Evolutionary conservation across 2,797 vertebrate genomes (phyloP).

Genomic region (Orientallactaga sibirica): DNA sequence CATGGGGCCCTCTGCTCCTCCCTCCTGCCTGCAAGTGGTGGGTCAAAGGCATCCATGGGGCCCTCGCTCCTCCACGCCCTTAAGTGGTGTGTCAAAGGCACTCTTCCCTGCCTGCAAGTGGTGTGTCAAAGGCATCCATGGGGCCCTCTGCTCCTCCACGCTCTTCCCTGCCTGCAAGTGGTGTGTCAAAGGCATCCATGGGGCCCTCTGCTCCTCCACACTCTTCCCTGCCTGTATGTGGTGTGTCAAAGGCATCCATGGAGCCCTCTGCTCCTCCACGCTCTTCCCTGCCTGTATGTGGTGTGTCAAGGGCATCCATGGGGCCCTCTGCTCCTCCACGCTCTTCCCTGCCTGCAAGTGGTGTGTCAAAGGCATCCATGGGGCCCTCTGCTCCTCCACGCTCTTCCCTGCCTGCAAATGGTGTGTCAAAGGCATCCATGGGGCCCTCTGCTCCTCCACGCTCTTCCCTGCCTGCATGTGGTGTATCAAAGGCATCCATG

Average conservation of each 20-base stretch:
- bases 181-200: too few species aligned
- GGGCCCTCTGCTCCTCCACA: too few species aligned
- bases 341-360: not conserved
- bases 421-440: not conserved
- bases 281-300: not conserved
- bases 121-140: not conserved
- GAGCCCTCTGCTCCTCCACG: not conserved
- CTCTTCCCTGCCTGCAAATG: not conserved
- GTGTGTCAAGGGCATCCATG: not conserved
- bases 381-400: not conserved
- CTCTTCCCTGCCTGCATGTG: not conserved
- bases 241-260: not conserved
- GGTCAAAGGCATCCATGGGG: too few species aligned
- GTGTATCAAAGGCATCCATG: not conserved
- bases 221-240: too few species aligned
- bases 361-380: not conserved
- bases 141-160: too few species aligned
- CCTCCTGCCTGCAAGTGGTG: too few species aligned
- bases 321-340: not conserved
- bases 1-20: too few species aligned
- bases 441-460: not conserved
- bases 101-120: not conserved
- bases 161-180: too few species aligned
- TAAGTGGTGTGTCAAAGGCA: too few species aligned
- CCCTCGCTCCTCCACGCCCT: too few species aligned